phyloP scores from a whole-genome alignment of 2,888 invertebrate species.

The Villa cingulata region DNA sequence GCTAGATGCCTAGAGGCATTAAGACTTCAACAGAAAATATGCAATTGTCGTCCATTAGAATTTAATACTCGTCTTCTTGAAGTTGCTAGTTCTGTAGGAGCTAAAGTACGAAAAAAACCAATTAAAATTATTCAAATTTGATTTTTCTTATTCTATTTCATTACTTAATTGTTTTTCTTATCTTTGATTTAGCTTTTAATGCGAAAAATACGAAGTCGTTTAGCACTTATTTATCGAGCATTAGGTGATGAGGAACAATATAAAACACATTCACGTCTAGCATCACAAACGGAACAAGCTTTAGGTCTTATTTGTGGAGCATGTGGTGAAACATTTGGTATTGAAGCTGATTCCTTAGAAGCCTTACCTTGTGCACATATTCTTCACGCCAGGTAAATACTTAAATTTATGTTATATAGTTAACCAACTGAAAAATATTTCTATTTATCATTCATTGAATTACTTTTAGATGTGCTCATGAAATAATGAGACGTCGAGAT shows the following conservation, averaged over 20 bases:
- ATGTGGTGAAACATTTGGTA: conserved; percentile 64
- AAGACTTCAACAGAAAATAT: conserved; percentile 60
- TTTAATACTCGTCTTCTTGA: conserved; percentile 72
- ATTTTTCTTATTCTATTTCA: neutral
- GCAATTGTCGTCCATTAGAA: conserved; percentile 73
- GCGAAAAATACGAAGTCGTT: conserved; percentile 60
- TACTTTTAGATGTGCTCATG: conserved; percentile 46
- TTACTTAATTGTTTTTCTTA: neutral
- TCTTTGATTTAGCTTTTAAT: conserved; percentile 50
- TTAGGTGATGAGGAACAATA: conserved; percentile 70
- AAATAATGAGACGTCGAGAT: conserved; percentile 48
- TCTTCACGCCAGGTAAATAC: conserved; percentile 59
- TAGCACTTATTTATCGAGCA: conserved; percentile 68
- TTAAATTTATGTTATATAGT: neutral
- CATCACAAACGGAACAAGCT: conserved; percentile 50
- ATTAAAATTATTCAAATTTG: too few species aligned
- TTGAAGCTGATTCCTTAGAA: conserved; percentile 59
- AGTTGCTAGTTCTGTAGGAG: conserved; percentile 73
- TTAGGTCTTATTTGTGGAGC: conserved; percentile 69
- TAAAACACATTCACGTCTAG: conserved; percentile 51
- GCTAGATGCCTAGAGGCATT: conserved; percentile 67
- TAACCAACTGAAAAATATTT: neutral
- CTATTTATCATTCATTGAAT: too few species aligned
- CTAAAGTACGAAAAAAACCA: conserved; percentile 63
- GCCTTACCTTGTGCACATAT: conserved; percentile 79